Conservation (phyloP, 1,140 invertebrate species). For the Mizuhopecten yessoensis region DNA sequence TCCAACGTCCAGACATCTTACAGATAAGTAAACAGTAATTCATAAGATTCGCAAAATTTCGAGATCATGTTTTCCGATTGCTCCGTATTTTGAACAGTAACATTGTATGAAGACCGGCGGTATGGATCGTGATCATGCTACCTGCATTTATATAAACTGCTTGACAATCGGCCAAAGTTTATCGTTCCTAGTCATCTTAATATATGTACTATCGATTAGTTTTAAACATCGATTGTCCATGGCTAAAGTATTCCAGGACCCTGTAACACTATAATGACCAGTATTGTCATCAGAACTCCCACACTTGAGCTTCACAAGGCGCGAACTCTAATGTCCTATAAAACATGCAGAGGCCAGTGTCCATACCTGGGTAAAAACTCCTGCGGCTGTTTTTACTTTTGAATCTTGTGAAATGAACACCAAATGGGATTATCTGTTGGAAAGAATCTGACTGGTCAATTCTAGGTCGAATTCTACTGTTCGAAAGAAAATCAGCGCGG, state of each 20-base stretch:
- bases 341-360: background rate
- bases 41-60: background rate
- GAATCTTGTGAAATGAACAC: background rate
- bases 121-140: background rate
- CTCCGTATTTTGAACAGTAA: background rate
- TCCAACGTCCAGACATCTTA: background rate
- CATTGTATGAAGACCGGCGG: too few species aligned
- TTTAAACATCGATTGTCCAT: background rate
- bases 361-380: background rate
- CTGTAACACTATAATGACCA: background rate
- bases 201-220: background rate
- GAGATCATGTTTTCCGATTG: background rate
- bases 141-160: background rate
- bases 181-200: background rate
- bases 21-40: too few species aligned
- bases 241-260: background rate
- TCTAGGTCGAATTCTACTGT: slow-evolving; percentile 5
- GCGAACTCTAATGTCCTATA: background rate
- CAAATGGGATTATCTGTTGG: slow-evolving; percentile 15
- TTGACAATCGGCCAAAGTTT: background rate
- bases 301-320: background rate
- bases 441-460: background rate
- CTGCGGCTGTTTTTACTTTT: slow-evolving; percentile 9
- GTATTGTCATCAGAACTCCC: background rate
- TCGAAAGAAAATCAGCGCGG: background rate